Evolutionary conservation across 2,888 invertebrate species (phyloP).

Genomic region (Osmoderma eremita): DNA sequence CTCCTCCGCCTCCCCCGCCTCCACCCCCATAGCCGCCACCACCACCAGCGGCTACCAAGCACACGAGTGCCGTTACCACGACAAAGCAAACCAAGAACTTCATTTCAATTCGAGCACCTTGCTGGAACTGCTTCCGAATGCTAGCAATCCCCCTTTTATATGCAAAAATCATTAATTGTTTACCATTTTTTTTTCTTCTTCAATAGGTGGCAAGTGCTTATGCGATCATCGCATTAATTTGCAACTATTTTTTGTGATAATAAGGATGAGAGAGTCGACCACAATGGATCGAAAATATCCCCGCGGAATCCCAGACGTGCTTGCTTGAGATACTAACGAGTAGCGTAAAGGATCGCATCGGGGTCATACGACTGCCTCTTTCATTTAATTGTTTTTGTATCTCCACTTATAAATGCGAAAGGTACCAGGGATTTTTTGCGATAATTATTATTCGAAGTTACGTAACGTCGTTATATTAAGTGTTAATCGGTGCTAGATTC

Average conservation of each 20-base stretch:
- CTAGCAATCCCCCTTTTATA: constrained; percentile 6
- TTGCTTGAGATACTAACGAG: constrained; percentile 16
- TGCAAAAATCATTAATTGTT: constrained; percentile 10
- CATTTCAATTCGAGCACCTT: constrained; percentile 12
- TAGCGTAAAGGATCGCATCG: neutral
- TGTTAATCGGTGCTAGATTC: constrained; percentile 8
- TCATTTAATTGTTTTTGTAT: no score
- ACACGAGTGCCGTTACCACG: constrained; percentile 12
- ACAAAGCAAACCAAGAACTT: constrained; percentile 7
- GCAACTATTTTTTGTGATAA: constrained; percentile 1
- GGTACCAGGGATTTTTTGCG: constrained; percentile 13
- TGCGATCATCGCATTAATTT: neutral
- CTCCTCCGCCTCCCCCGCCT: constrained; percentile 35
- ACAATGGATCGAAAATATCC: constrained; percentile 19
- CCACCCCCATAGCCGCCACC: constrained; percentile 31
- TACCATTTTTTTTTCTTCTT: no score
- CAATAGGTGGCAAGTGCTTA: no score
- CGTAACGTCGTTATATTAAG: neutral
- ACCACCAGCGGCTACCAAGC: constrained; percentile 18
- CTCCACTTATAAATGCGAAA: no score
- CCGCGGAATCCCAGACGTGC: constrained; percentile 3
- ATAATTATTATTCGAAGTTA: constrained; percentile 24
- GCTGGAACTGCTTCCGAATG: constrained; percentile 5
- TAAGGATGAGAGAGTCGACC: constrained; percentile 14
- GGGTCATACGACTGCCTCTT: no score